Base-by-base conservation (phyloP, 2,888 invertebrate genomes). In the Andrena bicolor region DNA sequence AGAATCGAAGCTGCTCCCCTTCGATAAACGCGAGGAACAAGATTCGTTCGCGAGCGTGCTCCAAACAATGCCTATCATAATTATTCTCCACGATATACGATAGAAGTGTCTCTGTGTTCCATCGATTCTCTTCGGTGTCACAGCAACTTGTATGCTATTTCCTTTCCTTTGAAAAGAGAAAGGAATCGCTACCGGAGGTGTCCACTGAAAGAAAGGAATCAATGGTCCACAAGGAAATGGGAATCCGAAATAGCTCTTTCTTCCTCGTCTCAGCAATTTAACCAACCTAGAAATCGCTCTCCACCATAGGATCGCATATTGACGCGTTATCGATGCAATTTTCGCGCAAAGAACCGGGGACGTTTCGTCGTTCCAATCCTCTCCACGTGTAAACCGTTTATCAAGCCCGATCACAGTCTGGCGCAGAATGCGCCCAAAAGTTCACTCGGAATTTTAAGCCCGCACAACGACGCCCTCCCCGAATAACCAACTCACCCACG, bases 301-400 rank as follows among this genome's bases (percentile, higher is more conserved):
- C 69, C 49, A 48, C 69, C 71, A 66, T 75, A 81, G 76, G 84
- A 81, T 86, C 58, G 69, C 70, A 73, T 76, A 75, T 76, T 80
- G 76, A 75, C 77, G 72, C 79, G 84, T 86, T 84, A 86, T 86
- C 81, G 68, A 74, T 80, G 69, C 83, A 80, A 86, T 86, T 85
- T 80, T 85, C 82, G 66, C 70, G 75, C 77, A 53, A 77, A 56
- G 75, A 41, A 28, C 53, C 51, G 60, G 6, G 71, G 41, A 61
- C 61, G 64, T 70, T 64, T 70, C 75, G 56, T 64, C 78, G 60
- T 86, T 86, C 69, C 56, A 63, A 74, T 84, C 82, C 86, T 60
- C 49, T 53, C 49, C 76, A 76, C 81, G 79, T 85, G 32, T 72
- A 69, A 65, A 66, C 77, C 86, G 79, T 86, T 86, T 81, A 63